Conservation (phyloP, 2,113 vertebrate species). For the Crocuta crocuta region DNA sequence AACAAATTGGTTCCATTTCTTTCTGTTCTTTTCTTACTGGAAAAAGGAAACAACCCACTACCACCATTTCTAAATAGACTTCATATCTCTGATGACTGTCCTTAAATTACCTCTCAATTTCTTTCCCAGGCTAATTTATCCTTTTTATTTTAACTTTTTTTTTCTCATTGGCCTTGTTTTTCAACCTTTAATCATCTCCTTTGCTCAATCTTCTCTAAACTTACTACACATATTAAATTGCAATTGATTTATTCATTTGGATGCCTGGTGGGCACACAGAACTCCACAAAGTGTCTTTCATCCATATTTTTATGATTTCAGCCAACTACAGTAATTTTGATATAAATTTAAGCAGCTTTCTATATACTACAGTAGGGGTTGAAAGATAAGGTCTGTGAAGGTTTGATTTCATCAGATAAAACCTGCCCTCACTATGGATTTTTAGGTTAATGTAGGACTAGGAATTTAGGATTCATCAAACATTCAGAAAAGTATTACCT, state of each 20-base stretch:
- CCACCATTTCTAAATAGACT: slow-evolving; percentile 17
- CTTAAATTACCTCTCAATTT: slow-evolving; percentile 23
- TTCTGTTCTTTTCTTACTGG: background rate
- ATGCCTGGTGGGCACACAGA: background rate
- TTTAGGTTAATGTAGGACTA: background rate
- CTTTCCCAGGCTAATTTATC: background rate
- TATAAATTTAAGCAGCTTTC: slow-evolving; percentile 5
- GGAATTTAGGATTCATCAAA: background rate
- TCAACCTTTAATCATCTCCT: slow-evolving; percentile 1
- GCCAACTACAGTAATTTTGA: background rate
- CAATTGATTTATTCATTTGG: background rate
- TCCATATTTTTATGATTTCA: slow-evolving; percentile 26
- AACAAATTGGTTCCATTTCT: background rate
- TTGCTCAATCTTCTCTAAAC: background rate
- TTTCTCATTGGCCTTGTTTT: background rate
- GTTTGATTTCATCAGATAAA: background rate
- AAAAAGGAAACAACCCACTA: background rate
- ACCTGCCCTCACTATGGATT: background rate
- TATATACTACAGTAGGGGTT: background rate
- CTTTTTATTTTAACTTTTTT: slow-evolving; percentile 36
- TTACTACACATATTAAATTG: slow-evolving; percentile 19
- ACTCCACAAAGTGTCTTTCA: background rate
- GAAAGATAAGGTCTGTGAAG: background rate
- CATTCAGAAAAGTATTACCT: background rate
- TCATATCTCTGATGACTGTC: background rate